Base-by-base conservation (phyloP, 2,113 vertebrate species). In the Zosterops hypoxanthus region DNA sequence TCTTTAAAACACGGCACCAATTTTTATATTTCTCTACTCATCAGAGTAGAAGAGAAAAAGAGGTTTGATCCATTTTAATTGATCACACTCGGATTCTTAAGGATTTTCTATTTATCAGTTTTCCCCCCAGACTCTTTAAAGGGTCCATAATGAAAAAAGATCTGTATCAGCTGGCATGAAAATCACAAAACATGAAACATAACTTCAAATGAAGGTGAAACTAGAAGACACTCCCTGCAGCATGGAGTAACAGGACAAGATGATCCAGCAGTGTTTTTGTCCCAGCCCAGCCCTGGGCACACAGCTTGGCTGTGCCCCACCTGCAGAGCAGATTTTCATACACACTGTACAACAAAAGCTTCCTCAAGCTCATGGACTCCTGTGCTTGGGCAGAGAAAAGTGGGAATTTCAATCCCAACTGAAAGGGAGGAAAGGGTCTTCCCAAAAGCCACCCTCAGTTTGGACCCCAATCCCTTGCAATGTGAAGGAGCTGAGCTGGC, bases 401-500 rank as follows among this genome's bases (percentile, higher is more conserved):
- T 3, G 3, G 47, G 34, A 73, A 71, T 68, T 55, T 34, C 23
- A 24, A 47, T 69, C 64, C 23, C 0, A 0, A 0, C 4, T 20
- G 25, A 65, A 36, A 20, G 1, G 8, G 18, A 86, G 7, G 8
- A 8, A 59, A 55, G 8, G 18, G 5, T 44, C 18, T 28, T 49
- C n/a, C 80, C 52, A 72, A 78, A 53, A 47, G 33, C n/a, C 55
- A 71, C 19, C 36, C 18, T 56, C 3, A 6, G n/a, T 26, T 4
- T 73, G 69, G 56, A 22, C 4, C 36, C 28, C 64, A 69, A 49
- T 22, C 12, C 60, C 55, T 13, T n/a, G 22, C 46, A 24, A 9
- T 3, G 14, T 15, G 12, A 53, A 52, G 29, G 23, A 9, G 19
- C 42, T 39, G 68, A 59, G 23, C 19, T 44, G 39, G 17, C 23